These are phyloP conservation scores for Odontocolon sp. DNA, from an alignment of 2,888 invertebrate species.

Conservation along the genomic window DNA sequence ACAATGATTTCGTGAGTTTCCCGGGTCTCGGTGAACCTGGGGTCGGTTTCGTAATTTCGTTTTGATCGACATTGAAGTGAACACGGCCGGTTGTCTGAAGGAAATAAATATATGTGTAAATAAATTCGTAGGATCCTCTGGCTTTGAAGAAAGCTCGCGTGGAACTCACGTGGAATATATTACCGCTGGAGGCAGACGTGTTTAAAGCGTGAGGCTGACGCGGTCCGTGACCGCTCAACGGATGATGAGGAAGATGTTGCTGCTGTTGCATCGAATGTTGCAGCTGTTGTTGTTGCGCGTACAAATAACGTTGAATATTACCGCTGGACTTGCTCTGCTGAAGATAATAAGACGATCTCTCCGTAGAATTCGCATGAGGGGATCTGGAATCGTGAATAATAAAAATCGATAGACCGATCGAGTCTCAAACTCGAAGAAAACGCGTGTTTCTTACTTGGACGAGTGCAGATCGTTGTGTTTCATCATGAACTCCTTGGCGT, in stretches of 20 bases:
- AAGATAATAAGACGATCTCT: conserved; percentile 79
- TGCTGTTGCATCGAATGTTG: conserved; percentile 82
- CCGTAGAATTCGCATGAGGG: conserved; percentile 77
- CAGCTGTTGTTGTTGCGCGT: conserved; percentile 82
- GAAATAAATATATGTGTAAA: too few species aligned
- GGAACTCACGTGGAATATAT: conserved; percentile 83
- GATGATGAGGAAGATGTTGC: conserved; percentile 70
- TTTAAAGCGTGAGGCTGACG: conserved; percentile 75
- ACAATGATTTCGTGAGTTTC: conserved; percentile 77
- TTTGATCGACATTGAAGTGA: conserved; percentile 74
- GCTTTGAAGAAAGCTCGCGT: background rate
- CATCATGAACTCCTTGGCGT: conserved; percentile 95
- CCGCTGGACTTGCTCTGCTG: conserved; percentile 88
- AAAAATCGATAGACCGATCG: background rate
- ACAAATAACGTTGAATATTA: conserved; percentile 83
- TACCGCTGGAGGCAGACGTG: conserved; percentile 85
- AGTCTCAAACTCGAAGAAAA: background rate
- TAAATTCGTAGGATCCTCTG: too few species aligned
- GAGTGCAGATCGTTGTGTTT: conserved; percentile 82
- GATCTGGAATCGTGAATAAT: too few species aligned
- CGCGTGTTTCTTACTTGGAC: conserved; percentile 73
- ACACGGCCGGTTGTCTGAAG: conserved; percentile 73
- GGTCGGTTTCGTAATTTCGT: conserved; percentile 60
- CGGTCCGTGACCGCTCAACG: conserved; percentile 63
- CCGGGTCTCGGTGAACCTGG: conserved; percentile 70